A percentile compares a stretch with the other conserved stretches of the same genome.
Conservation (phyloP, 2,113 vertebrate genomes). For the Budorcas taxicolor region DNA sequence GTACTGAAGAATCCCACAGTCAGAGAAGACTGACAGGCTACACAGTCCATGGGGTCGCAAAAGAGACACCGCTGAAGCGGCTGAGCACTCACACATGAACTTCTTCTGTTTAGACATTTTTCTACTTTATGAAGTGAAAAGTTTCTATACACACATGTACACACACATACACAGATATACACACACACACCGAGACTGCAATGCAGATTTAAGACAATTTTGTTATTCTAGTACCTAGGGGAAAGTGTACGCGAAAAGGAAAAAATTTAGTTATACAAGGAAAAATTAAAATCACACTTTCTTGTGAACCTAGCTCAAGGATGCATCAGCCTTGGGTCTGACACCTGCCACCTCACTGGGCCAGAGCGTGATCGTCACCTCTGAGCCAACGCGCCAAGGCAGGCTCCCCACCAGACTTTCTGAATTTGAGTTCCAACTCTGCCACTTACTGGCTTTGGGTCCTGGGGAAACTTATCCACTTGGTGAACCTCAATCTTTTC, state of each 20-base stretch:
- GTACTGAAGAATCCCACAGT: neutral
- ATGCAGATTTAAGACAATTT: neutral
- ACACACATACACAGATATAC: neutral
- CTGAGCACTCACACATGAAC: rapidly evolving
- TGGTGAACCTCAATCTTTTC: neutral
- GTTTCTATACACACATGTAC: neutral
- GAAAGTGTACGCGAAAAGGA: neutral
- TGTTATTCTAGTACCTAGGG: neutral
- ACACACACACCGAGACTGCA: neutral
- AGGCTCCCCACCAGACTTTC: neutral
- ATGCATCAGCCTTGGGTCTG: neutral
- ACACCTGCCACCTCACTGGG: neutral
- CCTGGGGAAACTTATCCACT: neutral
- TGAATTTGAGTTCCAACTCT: neutral
- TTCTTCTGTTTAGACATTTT: neutral
- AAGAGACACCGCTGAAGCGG: neutral
- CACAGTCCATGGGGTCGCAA: neutral
- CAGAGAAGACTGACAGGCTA: neutral
- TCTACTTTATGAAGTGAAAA: neutral
- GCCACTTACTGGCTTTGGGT: neutral
- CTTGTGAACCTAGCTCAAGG: neutral
- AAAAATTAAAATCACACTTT: neutral
- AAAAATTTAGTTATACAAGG: neutral
- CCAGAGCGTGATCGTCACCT: too few relatives aligned
- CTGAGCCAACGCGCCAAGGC: rapidly evolving